Evolutionary conservation across 2,888 invertebrate species (phyloP).

Genomic region (Macroteleia sp.): DNA sequence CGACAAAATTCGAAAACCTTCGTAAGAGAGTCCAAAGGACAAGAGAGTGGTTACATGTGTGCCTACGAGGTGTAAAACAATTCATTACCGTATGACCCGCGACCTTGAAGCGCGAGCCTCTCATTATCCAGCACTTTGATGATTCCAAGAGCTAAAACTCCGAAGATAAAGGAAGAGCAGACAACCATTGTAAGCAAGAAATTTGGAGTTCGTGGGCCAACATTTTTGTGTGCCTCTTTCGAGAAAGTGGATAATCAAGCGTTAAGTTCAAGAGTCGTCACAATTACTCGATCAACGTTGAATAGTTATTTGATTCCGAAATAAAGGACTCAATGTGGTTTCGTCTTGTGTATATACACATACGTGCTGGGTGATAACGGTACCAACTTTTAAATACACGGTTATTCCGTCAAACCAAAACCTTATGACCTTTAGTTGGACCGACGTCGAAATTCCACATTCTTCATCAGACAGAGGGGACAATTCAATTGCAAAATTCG

Average conservation of each 20-base stretch:
- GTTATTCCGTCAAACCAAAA: constrained; percentile 83
- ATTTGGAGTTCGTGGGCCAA: constrained; percentile 11
- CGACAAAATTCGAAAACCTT: no score
- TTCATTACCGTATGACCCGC: constrained; percentile 79
- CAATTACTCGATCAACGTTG: constrained; percentile 61
- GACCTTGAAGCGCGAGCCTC: constrained; percentile 78
- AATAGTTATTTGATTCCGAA: constrained; percentile 53
- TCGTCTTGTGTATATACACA: constrained; percentile 28
- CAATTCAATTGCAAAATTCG: constrained; percentile 57
- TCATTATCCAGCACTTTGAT: constrained; percentile 82
- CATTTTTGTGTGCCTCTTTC: constrained; percentile 25
- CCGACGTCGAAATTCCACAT: constrained; percentile 51
- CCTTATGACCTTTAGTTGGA: constrained; percentile 77
- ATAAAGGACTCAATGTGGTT: constrained; percentile 44
- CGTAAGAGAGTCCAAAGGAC: no score
- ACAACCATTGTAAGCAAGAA: constrained; percentile 23
- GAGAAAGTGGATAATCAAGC: constrained; percentile 62
- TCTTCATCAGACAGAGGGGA: constrained; percentile 32
- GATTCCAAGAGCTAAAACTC: constrained; percentile 70
- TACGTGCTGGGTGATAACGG: constrained; percentile 76
- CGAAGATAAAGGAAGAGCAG: constrained; percentile 3
- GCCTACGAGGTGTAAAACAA: constrained; percentile 82
- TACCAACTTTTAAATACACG: constrained; percentile 81
- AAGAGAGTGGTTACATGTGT: no score
- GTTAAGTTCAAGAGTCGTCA: constrained; percentile 59